Percentiles rank a stretch among this genome's conserved stretches.
phyloP scores from a whole-genome alignment of 1,140 invertebrate species.

The Drosophila saltans region DNA sequence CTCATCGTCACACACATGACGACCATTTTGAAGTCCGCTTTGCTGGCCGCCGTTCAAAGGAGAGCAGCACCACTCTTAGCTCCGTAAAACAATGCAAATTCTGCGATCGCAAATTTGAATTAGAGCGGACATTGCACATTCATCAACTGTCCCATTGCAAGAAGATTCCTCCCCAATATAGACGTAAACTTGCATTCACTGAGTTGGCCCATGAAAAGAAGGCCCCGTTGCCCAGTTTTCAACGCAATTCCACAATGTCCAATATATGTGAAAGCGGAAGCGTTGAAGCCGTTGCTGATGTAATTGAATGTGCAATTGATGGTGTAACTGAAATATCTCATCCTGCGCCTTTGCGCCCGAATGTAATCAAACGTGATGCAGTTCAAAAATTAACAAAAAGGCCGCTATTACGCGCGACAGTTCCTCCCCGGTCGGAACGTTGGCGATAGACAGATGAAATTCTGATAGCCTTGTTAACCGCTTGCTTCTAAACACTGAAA shows the following conservation, averaged over 20 bases:
- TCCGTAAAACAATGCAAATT: slow-evolving; percentile 50
- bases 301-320: not conserved
- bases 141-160: slow-evolving; percentile 64
- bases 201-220: slow-evolving; percentile 69
- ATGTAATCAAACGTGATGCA: not conserved
- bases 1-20: slow-evolving; percentile 65
- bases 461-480: no score
- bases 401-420: not conserved
- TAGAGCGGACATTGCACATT: slow-evolving; percentile 67
- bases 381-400: not conserved
- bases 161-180: slow-evolving; percentile 62
- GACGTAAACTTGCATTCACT: slow-evolving; percentile 63
- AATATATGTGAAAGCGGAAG: not conserved
- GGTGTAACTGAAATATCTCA: not conserved
- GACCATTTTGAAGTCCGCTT: slow-evolving; percentile 62
- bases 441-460: not conserved
- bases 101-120: slow-evolving; percentile 63
- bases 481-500: no score
- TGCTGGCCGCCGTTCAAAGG: not conserved
- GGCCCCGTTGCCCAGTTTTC: slow-evolving; percentile 58
- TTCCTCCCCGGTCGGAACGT: not conserved
- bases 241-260: not conserved
- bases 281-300: not conserved
- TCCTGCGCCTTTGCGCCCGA: not conserved
- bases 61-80: slow-evolving; percentile 32